Evolutionary conservation across 2,113 vertebrate species (phyloP).

Genomic region (Sinocyclocheilus anshuiensis): DNA sequence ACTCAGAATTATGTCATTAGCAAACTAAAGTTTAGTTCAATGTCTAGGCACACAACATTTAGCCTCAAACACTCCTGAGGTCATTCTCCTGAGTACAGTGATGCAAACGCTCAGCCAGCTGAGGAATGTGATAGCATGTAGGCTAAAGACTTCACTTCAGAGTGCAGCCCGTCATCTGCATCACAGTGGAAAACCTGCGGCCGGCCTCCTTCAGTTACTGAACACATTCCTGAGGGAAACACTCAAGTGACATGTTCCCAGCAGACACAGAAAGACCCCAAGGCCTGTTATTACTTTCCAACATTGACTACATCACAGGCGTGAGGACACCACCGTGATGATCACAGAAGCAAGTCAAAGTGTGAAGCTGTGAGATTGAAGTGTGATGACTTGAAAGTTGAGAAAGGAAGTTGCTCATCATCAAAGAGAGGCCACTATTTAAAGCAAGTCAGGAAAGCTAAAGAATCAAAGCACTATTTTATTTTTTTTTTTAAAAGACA

Average conservation of each 20-base stretch:
- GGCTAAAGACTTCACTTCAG: constrained; percentile 14
- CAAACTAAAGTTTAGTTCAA: not conserved
- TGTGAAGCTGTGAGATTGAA: constrained; percentile 8
- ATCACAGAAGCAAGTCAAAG: not conserved
- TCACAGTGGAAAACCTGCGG: not conserved
- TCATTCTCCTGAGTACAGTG: not conserved
- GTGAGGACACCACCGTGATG: not conserved
- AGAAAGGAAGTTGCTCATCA: not conserved
- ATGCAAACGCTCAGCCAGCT: not conserved
- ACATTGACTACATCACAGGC: not conserved
- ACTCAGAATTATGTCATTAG: not conserved
- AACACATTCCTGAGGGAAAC: not conserved
- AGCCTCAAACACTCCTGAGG: not conserved
- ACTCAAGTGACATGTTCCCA: not conserved
- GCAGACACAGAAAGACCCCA: not conserved
- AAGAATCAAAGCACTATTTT: not conserved
- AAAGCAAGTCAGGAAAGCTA: not conserved
- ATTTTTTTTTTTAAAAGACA: not conserved
- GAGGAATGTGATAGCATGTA: not conserved
- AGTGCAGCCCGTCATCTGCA: not conserved
- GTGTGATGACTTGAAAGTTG: constrained; percentile 25
- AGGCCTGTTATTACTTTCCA: constrained; percentile 32
- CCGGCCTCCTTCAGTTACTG: not conserved
- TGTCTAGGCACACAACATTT: not conserved
- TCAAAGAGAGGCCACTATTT: not conserved